phyloP scores from a whole-genome alignment of 2,888 invertebrate species.

The Rhagonycha lutea region DNA sequence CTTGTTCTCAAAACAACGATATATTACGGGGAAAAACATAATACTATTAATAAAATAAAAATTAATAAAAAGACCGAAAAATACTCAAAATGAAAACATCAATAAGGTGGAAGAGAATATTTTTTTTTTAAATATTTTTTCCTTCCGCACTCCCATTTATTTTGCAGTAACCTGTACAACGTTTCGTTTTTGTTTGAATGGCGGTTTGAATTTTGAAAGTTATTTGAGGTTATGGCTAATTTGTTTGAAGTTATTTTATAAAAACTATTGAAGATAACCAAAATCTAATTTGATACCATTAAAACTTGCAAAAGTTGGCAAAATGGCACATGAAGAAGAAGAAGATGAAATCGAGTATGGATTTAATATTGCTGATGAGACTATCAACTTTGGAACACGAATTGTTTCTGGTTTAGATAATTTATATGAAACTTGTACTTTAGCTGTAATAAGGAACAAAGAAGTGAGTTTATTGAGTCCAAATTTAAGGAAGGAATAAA shows the following conservation, averaged over 20 bases:
- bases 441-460: slow-evolving; percentile 49
- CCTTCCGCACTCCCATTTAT: too few relatives aligned
- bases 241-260: neutral
- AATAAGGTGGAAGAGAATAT: too few relatives aligned
- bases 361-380: slow-evolving; percentile 58
- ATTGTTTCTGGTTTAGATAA: slow-evolving; percentile 53
- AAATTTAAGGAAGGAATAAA: neutral
- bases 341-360: slow-evolving; percentile 51
- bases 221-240: neutral
- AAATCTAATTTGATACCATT: too few relatives aligned
- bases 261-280: neutral
- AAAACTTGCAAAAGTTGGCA: too few relatives aligned
- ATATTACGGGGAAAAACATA: too few relatives aligned
- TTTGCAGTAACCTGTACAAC: too few relatives aligned
- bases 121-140: too few relatives aligned
- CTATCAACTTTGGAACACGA: slow-evolving; percentile 59
- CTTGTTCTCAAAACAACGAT: too few relatives aligned
- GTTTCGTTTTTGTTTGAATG: neutral
- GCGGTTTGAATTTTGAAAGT: neutral
- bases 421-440: slow-evolving; percentile 58
- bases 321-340: neutral
- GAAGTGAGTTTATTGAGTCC: neutral
- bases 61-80: too few relatives aligned
- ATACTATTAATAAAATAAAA: too few relatives aligned
- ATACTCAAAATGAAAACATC: too few relatives aligned